Evolutionary conservation across 2,888 invertebrate genomes (phyloP).

Genomic region (Ormyrus thymus): DNA sequence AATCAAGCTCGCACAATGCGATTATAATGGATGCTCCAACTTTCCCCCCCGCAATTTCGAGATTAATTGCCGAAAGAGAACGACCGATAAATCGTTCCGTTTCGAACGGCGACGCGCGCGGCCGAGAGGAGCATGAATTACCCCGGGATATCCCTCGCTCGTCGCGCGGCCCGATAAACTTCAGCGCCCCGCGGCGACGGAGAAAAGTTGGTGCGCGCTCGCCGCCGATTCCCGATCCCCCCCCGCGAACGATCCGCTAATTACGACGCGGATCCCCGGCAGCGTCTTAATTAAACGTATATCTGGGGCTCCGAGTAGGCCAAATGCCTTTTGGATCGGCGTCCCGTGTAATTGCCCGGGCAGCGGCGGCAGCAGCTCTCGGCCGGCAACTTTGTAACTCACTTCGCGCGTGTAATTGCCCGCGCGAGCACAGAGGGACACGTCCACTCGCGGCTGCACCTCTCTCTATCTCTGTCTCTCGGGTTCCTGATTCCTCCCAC

Average conservation of each 20-base stretch:
- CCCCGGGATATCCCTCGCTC: background rate
- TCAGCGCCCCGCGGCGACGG: background rate
- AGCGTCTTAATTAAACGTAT: slow-evolving; percentile 18
- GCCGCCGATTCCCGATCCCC: slow-evolving; percentile 22
- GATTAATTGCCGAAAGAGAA: background rate
- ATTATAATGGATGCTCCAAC: background rate
- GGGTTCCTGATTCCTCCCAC: background rate
- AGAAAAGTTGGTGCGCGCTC: background rate
- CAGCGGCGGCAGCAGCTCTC: background rate
- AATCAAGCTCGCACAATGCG: no score
- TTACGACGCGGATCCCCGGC: slow-evolving; percentile 35
- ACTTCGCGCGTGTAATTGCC: slow-evolving; percentile 40
- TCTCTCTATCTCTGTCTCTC: background rate
- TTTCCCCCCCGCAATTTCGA: background rate
- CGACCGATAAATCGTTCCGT: background rate
- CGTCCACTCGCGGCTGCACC: background rate
- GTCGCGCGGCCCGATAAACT: slow-evolving; percentile 31
- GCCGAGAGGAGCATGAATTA: no score
- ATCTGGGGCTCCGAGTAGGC: background rate
- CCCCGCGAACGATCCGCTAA: slow-evolving; percentile 25
- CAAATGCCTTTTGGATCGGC: slow-evolving; percentile 32
- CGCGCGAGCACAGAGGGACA: no score
- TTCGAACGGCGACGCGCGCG: background rate
- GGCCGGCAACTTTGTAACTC: slow-evolving; percentile 8
- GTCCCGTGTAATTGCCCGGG: slow-evolving; percentile 29